These are phyloP conservation scores for Pissodes strobi DNA, from an alignment of 1,140 invertebrate species.

Conservation along the genomic window DNA sequence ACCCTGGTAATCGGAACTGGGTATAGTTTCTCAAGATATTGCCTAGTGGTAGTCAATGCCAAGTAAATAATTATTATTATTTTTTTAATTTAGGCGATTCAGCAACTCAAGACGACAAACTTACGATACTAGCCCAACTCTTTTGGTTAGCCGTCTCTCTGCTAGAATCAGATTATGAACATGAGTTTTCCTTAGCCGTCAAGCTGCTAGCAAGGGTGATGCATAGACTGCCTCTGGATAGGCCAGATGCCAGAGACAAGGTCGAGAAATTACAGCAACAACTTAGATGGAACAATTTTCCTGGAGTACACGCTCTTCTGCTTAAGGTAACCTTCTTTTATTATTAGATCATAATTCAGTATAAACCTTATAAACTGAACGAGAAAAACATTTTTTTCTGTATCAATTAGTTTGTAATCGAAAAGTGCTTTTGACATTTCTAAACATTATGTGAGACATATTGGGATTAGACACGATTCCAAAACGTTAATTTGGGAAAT, in stretches of 20 bases:
- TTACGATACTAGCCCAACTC: slow-evolving; percentile 90
- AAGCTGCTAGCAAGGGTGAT: slow-evolving; percentile 79
- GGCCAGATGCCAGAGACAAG: slow-evolving; percentile 90
- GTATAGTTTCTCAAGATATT: no score
- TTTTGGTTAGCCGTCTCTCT: slow-evolving; percentile 96
- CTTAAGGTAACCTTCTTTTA: slow-evolving; percentile 68
- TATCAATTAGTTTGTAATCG: no score
- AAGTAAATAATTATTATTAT: no score
- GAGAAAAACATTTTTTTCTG: no score
- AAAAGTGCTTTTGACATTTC: no score
- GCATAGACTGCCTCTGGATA: slow-evolving; percentile 82
- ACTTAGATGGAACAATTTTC: slow-evolving; percentile 84
- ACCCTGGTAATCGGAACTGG: no score
- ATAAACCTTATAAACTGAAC: no score
- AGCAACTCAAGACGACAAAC: slow-evolving; percentile 78
- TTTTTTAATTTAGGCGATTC: slow-evolving; percentile 42
- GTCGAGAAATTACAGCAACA: slow-evolving; percentile 85
- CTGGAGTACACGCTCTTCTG: slow-evolving; percentile 89
- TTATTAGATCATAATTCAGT: no score
- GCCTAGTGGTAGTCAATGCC: no score
- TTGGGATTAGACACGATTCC: no score
- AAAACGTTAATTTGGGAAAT: no score
- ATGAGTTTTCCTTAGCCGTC: slow-evolving; percentile 93
- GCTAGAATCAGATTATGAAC: slow-evolving; percentile 96
- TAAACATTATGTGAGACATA: no score